Base-by-base conservation (phyloP, 2,797 vertebrate species). In the Malurus splendens region DNA sequence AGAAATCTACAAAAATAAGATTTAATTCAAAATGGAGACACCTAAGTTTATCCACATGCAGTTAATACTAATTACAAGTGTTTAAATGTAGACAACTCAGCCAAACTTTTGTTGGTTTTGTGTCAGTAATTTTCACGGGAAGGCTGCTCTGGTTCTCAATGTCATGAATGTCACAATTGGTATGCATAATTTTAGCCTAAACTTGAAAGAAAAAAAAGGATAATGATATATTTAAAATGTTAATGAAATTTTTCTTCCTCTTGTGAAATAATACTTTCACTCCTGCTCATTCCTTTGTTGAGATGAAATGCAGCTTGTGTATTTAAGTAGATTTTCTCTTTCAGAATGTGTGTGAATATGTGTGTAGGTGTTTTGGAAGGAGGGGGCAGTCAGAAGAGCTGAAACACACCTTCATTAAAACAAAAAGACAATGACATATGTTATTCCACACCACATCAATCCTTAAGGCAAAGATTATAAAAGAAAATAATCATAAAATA, bases 91-190 rank as follows among this genome's bases (percentile, higher is more conserved):
- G 18, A 50, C 5, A 81, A 28, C 2, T 71, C 24, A 57, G 25
- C 1, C 12, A 81, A 83, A 22, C 0, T 2, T 67, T 74, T 0
- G 0, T 6, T 65, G 15, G 1, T 70, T 75, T 75, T 48, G 1
- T 36, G 20, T 25, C 15, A 60, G 3, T 12, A 48, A 45, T 70
- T 82, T 88, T 16, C 3, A 15, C 30, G 14, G 17, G 33, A 61
- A 67, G 23, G 30, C 7, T 82, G 14, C 16, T 78, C 28, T 62
- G 64, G 18, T 28, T 59, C 25, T 59, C 64, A 82, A 2, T 15
- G 18, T 61, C 41, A 45, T 59, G 25, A 85, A 55, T 48, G 13
- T 62, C 30, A 52, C 7, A 82, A 42, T 0, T 41, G 7, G 2
- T 48, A 16, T 3, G 38, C 70, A 59, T 5, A 71, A 5, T 44